Base-by-base conservation (phyloP, 2,888 invertebrate species). In the Amiota mariae region DNA sequence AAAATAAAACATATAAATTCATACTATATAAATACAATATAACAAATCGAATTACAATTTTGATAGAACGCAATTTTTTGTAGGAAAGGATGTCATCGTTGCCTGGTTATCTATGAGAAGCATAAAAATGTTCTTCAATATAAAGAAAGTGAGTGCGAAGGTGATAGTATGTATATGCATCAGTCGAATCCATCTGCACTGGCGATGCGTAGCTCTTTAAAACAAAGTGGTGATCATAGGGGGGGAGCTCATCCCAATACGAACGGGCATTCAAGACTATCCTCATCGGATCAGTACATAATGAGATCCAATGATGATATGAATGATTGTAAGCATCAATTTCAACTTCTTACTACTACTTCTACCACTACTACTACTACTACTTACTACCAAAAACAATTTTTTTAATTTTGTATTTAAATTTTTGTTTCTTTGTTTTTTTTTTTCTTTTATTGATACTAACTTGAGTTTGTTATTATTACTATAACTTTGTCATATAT, bases 71-170 rank as follows among this genome's bases (percentile, higher is more conserved):
- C 85, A 80, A 81, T 82, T 82, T 94, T 75, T 84, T 83, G 82
- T 94, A 97, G 97, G 89, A 95, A 95, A 92, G 94, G 95, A 89
- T 98, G 97, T 91, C 96, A 96, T 91, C 95, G 96, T 83, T 98
- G 97, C 91, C 95, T 98, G 88, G 97, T 97, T 89, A 97, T 98
- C 92, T 97, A 97, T 90, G 96, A 97, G 90, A 97, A 97, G 90
- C 97, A 98, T 91, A 93, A 94, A 88, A 98, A 98, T 92, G 96
- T 98, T 83, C 93, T 98, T 79, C 97, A 98, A 91, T 98, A 97
- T 92, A 98, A 98, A 94, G 97, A 97, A 93, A 97, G 98, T 98
- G 92, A 97, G 97, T 96, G 90, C 89, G 90, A 90, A 89, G 90
- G 90, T 90, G 90, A 90, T 89, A 90, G 88, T 89, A 90, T 90